Evolutionary conservation across 2,888 invertebrate species (phyloP).

Genomic region (Parnassius apollo): DNA sequence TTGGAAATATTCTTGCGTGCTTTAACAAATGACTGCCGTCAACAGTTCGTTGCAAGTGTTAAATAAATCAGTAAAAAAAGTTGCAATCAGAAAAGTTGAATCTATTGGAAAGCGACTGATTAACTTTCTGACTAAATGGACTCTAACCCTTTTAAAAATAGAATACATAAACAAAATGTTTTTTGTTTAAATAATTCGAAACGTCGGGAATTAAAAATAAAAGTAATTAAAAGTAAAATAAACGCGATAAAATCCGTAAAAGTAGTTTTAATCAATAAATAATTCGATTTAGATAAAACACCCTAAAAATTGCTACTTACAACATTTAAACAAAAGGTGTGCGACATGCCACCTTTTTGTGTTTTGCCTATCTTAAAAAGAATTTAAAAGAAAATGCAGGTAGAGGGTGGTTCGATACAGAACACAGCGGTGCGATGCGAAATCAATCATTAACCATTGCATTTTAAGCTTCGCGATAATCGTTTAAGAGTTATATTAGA

Average conservation of each 20-base stretch:
- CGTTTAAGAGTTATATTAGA: conserved; percentile 34
- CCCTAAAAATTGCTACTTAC: too few relatives aligned
- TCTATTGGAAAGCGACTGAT: too few relatives aligned
- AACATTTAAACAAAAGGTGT: conserved; percentile 42
- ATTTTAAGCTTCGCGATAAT: conserved; percentile 25
- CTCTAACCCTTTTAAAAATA: too few relatives aligned
- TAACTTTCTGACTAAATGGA: too few relatives aligned
- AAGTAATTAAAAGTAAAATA: too few relatives aligned
- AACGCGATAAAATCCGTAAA: too few relatives aligned
- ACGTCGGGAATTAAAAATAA: too few relatives aligned
- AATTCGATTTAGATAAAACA: too few relatives aligned
- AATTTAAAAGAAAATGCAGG: conserved; percentile 36
- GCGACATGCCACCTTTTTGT: conserved; percentile 35
- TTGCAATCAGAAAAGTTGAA: too few relatives aligned
- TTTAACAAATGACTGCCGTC: background rate
- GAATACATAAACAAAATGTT: too few relatives aligned
- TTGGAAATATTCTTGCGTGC: background rate
- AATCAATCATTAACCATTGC: conserved; percentile 34
- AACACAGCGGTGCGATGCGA: conserved; percentile 30
- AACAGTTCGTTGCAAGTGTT: background rate
- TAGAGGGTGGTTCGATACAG: conserved; percentile 44
- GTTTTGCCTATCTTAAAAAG: conserved; percentile 39
- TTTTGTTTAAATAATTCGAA: too few relatives aligned
- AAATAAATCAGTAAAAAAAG: background rate
- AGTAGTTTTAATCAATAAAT: too few relatives aligned